phyloP scores from a whole-genome alignment of 2,113 vertebrate species.

The Lasiurus cinereus region DNA sequence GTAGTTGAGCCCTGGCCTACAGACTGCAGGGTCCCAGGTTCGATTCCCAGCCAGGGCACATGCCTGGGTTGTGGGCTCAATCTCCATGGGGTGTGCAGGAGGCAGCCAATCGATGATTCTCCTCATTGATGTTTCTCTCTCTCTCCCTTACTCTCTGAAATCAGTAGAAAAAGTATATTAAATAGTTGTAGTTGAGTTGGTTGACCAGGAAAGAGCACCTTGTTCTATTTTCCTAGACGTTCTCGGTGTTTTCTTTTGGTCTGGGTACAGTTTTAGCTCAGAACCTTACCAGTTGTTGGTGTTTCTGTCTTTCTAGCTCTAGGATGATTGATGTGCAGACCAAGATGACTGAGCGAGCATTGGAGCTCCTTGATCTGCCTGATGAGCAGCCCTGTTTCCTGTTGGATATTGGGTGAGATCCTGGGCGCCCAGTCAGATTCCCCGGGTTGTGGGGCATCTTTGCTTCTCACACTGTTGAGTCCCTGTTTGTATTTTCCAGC shows the following conservation, averaged over 20 bases:
- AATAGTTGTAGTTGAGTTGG: constrained; percentile 6
- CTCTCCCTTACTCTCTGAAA: no score
- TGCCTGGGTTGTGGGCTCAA: no score
- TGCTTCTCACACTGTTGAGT: neutral
- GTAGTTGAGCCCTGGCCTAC: no score
- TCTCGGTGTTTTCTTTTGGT: neutral
- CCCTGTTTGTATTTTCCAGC: constrained; percentile 82
- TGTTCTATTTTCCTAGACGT: neutral
- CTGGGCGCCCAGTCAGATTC: neutral
- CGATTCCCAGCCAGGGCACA: no score
- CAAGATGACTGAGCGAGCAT: constrained; percentile 95
- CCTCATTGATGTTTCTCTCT: no score
- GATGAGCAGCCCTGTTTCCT: constrained; percentile 92
- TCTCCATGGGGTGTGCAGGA: no score
- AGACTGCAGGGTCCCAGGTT: no score
- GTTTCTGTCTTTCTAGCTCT: constrained; percentile 88
- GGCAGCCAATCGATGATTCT: no score
- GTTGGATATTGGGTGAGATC: constrained; percentile 95
- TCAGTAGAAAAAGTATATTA: neutral
- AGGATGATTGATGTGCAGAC: constrained; percentile 96
- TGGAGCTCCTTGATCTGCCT: constrained; percentile 94
- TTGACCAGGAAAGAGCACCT: neutral
- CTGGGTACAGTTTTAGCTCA: neutral
- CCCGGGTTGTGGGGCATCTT: neutral
- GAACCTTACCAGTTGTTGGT: neutral